phyloP scores from a whole-genome alignment of 1,140 invertebrate genomes.

The Pachypeltis micranthus region DNA sequence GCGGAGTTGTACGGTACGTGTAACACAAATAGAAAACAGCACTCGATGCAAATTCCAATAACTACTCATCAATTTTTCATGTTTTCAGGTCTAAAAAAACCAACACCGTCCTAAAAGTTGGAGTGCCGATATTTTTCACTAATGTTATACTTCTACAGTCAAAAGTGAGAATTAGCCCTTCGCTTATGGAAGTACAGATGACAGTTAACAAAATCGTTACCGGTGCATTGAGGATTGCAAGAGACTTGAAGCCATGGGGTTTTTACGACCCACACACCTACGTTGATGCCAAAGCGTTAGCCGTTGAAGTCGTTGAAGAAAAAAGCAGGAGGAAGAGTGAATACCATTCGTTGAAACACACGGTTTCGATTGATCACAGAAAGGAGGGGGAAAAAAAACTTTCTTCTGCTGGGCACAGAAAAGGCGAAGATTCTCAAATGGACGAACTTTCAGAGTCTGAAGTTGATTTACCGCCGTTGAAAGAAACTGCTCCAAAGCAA shows the following conservation, averaged over 20 bases:
- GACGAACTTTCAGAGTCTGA: neutral
- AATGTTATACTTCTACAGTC: constrained; percentile 51
- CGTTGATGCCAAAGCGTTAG: neutral
- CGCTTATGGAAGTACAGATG: constrained; percentile 58
- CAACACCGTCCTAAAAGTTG: neutral
- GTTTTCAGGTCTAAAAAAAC: constrained; percentile 5
- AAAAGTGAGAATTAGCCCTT: constrained; percentile 43
- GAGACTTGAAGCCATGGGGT: constrained; percentile 36
- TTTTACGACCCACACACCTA: constrained; percentile 2
- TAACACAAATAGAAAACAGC: too few species aligned
- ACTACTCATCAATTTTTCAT: too few species aligned
- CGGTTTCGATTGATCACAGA: neutral
- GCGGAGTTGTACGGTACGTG: constrained; percentile 18
- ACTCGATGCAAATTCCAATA: too few species aligned
- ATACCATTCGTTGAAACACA: neutral
- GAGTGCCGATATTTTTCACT: constrained; percentile 42
- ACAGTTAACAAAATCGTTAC: constrained; percentile 50
- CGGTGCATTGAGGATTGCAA: constrained; percentile 48
- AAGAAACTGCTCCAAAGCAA: neutral
- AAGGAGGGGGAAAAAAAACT: neutral
- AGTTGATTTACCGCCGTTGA: neutral
- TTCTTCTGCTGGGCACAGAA: neutral
- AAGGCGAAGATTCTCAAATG: neutral
- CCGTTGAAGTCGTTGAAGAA: neutral
- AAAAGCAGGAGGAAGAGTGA: neutral